These are phyloP conservation scores for Intellagama lesueurii DNA, from an alignment of 2,797 vertebrate species.

Conservation along the genomic window DNA sequence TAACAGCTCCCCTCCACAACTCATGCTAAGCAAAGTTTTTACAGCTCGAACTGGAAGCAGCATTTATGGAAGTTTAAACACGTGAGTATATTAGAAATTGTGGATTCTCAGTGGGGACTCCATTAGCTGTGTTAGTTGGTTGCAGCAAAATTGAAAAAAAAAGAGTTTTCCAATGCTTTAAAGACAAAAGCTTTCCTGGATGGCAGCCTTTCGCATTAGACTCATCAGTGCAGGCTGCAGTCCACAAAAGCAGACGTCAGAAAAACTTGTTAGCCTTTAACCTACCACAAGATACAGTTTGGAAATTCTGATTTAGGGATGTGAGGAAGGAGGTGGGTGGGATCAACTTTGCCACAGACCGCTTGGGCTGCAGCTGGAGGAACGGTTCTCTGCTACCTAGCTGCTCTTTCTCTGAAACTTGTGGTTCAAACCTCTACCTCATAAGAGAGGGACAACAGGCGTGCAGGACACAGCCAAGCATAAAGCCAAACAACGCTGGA, in stretches of 20 bases:
- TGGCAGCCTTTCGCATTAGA: too few species aligned
- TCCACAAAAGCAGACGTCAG: too few species aligned
- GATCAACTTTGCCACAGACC: background rate
- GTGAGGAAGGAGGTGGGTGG: background rate
- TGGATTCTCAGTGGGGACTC: background rate
- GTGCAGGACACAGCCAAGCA: background rate
- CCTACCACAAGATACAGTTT: too few species aligned
- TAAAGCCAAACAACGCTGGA: background rate
- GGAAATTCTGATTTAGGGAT: background rate
- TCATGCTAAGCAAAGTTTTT: slow-evolving; percentile 99
- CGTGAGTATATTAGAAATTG: slow-evolving; percentile 81
- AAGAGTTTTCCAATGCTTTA: too few species aligned
- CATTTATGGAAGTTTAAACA: slow-evolving; percentile 96
- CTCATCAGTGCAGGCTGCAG: too few species aligned
- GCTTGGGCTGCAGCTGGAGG: background rate
- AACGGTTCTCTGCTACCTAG: background rate
- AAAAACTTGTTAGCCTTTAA: too few species aligned
- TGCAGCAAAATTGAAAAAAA: too few species aligned
- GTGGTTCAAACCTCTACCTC: background rate
- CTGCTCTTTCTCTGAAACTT: background rate
- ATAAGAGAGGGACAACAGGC: background rate
- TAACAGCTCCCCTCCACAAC: slow-evolving; percentile 93
- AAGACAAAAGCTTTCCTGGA: too few species aligned
- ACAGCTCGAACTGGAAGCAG: slow-evolving; percentile 95
- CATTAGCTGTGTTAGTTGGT: background rate